Conservation (phyloP, 2,797 vertebrate species). For the Bradypus variegatus region DNA sequence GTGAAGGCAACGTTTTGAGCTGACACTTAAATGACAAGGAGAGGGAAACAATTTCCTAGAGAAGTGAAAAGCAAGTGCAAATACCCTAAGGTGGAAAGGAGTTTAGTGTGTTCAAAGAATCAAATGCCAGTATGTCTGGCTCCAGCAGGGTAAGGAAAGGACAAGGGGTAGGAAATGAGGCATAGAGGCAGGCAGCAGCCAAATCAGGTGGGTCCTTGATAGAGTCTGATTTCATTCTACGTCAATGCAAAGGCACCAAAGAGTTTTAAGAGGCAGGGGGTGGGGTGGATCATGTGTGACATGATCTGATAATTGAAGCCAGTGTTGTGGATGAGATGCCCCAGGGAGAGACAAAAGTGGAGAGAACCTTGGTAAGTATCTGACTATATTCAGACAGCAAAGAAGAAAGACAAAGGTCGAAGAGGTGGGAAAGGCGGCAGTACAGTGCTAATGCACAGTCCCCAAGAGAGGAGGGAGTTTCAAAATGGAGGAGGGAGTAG, state of each 20-base stretch:
- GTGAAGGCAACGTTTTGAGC: not conserved
- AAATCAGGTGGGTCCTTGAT: not conserved
- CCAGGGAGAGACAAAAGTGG: not conserved
- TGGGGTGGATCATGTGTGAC: constrained; percentile 13
- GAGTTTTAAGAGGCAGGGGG: not conserved
- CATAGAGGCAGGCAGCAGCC: not conserved
- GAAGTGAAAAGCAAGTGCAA: not conserved
- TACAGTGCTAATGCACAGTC: not conserved
- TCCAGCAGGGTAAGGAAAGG: not conserved
- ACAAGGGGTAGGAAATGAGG: not conserved
- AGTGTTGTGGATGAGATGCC: not conserved
- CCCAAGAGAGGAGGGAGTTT: constrained; percentile 6
- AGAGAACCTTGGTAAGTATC: constrained; percentile 8
- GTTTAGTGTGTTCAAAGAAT: not conserved
- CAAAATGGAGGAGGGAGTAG: not conserved
- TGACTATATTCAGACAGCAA: not conserved
- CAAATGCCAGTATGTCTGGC: not conserved
- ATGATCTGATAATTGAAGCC: constrained; percentile 30
- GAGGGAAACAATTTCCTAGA: not conserved
- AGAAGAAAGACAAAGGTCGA: constrained; percentile 19
- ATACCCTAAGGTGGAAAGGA: not conserved
- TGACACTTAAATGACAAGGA: not conserved
- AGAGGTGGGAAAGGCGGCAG: not conserved
- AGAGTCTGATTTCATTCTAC: not conserved
- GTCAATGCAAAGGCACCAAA: not conserved